A percentile compares a stretch with the other conserved stretches of the same genome.
Evolutionary conservation across 2,888 invertebrate genomes (phyloP).

Genomic region (Hyppa rectilinea): DNA sequence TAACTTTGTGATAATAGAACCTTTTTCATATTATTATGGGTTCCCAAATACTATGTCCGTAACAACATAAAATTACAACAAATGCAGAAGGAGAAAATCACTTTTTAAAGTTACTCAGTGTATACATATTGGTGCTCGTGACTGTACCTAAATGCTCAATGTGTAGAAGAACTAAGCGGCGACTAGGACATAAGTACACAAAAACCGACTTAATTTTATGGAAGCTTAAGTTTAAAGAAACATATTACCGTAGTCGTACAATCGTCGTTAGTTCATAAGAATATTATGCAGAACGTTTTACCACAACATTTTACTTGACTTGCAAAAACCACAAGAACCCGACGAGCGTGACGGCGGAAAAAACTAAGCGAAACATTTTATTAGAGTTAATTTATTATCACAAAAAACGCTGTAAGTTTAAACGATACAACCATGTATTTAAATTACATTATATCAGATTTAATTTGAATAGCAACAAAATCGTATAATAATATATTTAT

Average conservation of each 20-base stretch:
- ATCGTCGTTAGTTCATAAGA: slow-evolving; percentile 14
- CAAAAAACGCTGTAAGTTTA: slow-evolving; percentile 31
- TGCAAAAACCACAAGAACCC: slow-evolving; percentile 45
- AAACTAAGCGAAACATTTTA: slow-evolving; percentile 43
- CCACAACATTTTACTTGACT: slow-evolving; percentile 37
- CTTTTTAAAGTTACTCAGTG: too few relatives aligned
- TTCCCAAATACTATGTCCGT: too few relatives aligned
- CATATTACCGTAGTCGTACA: slow-evolving; percentile 4
- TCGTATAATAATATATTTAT: too few relatives aligned
- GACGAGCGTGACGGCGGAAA: slow-evolving; percentile 39
- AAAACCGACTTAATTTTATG: background rate
- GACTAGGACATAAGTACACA: background rate
- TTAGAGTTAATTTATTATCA: slow-evolving; percentile 41
- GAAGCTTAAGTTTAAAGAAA: slow-evolving; percentile 3
- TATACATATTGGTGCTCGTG: too few relatives aligned
- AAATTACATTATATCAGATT: slow-evolving; percentile 21
- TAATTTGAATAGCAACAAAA: slow-evolving; percentile 25
- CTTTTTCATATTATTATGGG: too few relatives aligned
- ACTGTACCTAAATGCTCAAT: too few relatives aligned
- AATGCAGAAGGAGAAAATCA: too few relatives aligned
- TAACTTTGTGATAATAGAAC: too few relatives aligned
- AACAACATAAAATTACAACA: too few relatives aligned
- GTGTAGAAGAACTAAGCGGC: background rate
- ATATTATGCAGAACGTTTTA: slow-evolving; percentile 23
- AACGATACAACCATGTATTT: slow-evolving; percentile 39